phyloP scores from a whole-genome alignment of 1,140 invertebrate genomes.

The Heliconius nattereri region DNA sequence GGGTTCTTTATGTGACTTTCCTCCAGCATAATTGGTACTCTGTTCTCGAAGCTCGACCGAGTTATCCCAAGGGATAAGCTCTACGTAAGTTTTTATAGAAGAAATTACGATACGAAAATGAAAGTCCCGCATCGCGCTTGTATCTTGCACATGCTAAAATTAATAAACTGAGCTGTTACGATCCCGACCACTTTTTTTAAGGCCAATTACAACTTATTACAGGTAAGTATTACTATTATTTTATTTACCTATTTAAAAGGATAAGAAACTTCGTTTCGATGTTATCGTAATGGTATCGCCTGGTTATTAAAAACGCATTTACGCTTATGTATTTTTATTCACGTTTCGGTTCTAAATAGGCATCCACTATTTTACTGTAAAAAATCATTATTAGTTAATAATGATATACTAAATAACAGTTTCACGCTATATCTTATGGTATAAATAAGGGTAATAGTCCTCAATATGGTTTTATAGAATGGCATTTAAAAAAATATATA shows the following conservation, averaged over 20 bases:
- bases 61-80: no score
- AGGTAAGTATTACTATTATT: background rate
- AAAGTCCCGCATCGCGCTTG: no score
- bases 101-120: no score
- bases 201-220: background rate
- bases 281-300: background rate
- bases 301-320: constrained; percentile 8
- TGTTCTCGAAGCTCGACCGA: no score
- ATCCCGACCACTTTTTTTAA: background rate
- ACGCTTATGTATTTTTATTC: background rate
- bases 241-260: background rate
- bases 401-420: background rate
- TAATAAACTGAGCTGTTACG: background rate
- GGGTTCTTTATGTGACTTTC: no score
- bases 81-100: no score
- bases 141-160: no score
- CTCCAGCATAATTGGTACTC: no score
- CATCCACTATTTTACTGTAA: background rate
- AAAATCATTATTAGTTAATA: background rate
- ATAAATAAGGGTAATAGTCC: background rate
- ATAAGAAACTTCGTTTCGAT: background rate
- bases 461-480: no score
- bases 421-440: background rate
- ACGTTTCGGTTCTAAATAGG: background rate
- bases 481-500: no score